phyloP scores from a whole-genome alignment of 1,140 invertebrate species.

The Drosophila pectinifera region DNA sequence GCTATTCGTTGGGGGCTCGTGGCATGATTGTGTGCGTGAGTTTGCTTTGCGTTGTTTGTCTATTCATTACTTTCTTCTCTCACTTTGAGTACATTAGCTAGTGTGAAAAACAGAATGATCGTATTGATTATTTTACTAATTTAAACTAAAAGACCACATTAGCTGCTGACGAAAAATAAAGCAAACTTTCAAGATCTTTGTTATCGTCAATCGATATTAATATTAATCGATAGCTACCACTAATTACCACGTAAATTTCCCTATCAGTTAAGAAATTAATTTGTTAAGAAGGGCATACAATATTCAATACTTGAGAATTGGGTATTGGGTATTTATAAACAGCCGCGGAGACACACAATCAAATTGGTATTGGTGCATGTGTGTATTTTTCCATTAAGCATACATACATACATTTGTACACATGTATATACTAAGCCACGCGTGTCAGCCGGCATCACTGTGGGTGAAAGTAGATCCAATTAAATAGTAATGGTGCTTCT shows the following conservation, averaged over 20 bases:
- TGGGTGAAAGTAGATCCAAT: neutral
- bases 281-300: neutral
- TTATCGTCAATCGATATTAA: no score
- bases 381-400: slow-evolving; percentile 23
- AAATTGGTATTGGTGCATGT: slow-evolving; percentile 4
- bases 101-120: neutral
- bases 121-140: neutral
- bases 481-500: neutral
- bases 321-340: slow-evolving; percentile 37
- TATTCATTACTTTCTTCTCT: slow-evolving; percentile 2
- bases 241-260: no score
- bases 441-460: slow-evolving; percentile 6
- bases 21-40: slow-evolving; percentile 17
- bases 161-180: no score
- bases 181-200: no score
- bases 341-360: slow-evolving; percentile 1
- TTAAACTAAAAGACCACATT: neutral
- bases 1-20: slow-evolving; percentile 37
- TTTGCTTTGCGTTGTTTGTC: slow-evolving; percentile 35
- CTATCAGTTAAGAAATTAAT: no score
- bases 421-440: neutral
- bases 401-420: neutral
- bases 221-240: no score
- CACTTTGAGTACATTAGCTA: neutral
- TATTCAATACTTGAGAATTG: neutral